Percentiles rank a stretch among this genome's conserved stretches.
Conservation (phyloP, 2,113 vertebrate genomes). For the Callaeas wilsoni region DNA sequence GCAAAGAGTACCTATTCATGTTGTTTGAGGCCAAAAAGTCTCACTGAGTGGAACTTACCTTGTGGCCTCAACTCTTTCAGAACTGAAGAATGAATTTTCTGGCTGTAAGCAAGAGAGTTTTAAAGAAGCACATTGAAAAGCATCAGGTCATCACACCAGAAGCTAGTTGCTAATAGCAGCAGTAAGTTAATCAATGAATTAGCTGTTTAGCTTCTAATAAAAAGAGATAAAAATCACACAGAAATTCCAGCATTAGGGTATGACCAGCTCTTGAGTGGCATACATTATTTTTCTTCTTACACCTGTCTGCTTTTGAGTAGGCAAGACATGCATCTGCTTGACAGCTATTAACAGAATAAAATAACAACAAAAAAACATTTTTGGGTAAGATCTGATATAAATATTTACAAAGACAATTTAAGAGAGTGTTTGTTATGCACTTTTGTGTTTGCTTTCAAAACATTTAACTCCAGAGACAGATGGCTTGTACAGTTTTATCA, state of each 20-base stretch:
- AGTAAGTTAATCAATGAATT: constrained; percentile 65
- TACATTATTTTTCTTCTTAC: constrained; percentile 15
- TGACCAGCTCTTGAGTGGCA: neutral
- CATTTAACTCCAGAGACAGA: constrained; percentile 63
- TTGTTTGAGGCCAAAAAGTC: neutral
- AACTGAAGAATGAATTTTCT: neutral
- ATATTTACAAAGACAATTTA: constrained; percentile 63
- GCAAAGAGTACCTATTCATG: neutral
- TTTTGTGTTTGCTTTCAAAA: constrained; percentile 64
- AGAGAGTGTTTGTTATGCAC: constrained; percentile 31
- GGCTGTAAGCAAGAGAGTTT: neutral
- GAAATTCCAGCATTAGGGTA: neutral
- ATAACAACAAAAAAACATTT: constrained; percentile 30
- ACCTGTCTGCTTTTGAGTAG: constrained; percentile 9
- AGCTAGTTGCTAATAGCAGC: constrained; percentile 51
- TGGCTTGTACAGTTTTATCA: constrained; percentile 59
- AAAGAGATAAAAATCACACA: constrained; percentile 47
- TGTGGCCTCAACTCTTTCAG: neutral
- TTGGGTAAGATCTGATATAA: constrained; percentile 36
- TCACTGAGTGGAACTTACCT: neutral
- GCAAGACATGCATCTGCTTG: constrained; percentile 27
- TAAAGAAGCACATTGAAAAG: constrained; percentile 48
- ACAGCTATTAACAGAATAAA: constrained; percentile 45
- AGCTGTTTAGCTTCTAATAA: constrained; percentile 50
- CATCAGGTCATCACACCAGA: constrained; percentile 39